phyloP scores from a whole-genome alignment of 2,888 invertebrate genomes.

The Eristalis tenax region DNA sequence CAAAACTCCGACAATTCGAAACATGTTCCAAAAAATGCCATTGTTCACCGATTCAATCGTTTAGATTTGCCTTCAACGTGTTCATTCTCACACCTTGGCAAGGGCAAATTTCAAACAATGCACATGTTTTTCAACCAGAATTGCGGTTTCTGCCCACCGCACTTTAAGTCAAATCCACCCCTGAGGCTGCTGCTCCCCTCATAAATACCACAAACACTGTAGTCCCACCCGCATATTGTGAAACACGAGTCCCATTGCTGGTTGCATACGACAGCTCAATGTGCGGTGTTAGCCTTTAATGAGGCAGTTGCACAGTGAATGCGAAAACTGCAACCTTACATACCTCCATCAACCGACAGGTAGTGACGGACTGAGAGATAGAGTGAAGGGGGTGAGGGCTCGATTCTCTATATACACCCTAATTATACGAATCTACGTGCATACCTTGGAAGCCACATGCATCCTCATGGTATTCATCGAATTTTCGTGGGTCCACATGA shows the following conservation, averaged over 20 bases:
- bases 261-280: background rate
- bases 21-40: too few relatives aligned
- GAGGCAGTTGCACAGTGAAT: conserved; percentile 58
- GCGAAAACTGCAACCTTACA: conserved; percentile 26
- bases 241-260: conserved; percentile 48
- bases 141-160: background rate
- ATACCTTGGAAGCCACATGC: background rate
- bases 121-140: background rate
- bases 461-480: background rate
- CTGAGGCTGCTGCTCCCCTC: background rate
- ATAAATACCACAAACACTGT: conserved; percentile 51
- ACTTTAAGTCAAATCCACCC: background rate
- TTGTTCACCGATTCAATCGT: background rate
- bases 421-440: conserved; percentile 31
- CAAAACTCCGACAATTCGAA: too few relatives aligned
- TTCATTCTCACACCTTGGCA: background rate
- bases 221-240: conserved; percentile 22
- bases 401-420: conserved; percentile 17
- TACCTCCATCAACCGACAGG: background rate
- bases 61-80: background rate
- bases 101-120: background rate
- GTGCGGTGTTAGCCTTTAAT: conserved; percentile 49
- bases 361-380: too few relatives aligned
- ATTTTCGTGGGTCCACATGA: background rate
- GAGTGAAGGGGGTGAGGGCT: background rate